Evolutionary conservation across 2,113 vertebrate genomes (phyloP), one percentile per base, ranked within the genome.

Genomic region (Onychostoma macrolepis): DNA sequence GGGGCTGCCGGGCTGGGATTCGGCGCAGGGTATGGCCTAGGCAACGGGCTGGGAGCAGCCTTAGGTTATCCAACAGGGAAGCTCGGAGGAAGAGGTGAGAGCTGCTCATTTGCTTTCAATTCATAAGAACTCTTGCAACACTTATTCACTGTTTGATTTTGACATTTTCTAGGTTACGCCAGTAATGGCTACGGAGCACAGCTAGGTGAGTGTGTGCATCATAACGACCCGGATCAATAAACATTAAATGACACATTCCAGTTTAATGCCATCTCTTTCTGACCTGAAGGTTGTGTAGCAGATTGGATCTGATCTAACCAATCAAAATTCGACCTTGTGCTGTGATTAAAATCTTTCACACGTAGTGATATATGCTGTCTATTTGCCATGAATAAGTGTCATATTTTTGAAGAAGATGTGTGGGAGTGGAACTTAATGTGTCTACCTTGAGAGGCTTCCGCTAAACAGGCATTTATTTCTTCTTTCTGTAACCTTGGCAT

Each of bases 81-180:
- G 85, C 93, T 88, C 28, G 91, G 91, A 71, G 91, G 76, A 48
- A 87, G 91, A 76, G 93, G 92, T 88, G 33, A 79, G 80, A 65
- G 38, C 15, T 17, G 12, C 19, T n/a, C 0, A 50, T 67, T 28
- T 33, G 7, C 26, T 83, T 45, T 83, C 24, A 1, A 10, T 63
- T 58, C 58, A 38, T 53, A 80, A 43, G 41, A 7, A 26, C 17
- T 72, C 10, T 30, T 58, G 33, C 15, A 33, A 19, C 1, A 56
- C 41, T 24, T 30, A n/a, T 41, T 80, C 1, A 13, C 45, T 67
- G 61, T 75, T 36, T 87, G 58, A 63, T 85, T 58, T 33, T 89
- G 5, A 85, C 50, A 24, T 58, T 67, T 88, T 82, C 13, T 90
- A 94, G 95, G 26, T 28, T 93, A 93, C 30, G 92, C 91, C 15